Conservation (phyloP, 2,888 invertebrate genomes). For the Drosophila pseudotalamancana region DNA sequence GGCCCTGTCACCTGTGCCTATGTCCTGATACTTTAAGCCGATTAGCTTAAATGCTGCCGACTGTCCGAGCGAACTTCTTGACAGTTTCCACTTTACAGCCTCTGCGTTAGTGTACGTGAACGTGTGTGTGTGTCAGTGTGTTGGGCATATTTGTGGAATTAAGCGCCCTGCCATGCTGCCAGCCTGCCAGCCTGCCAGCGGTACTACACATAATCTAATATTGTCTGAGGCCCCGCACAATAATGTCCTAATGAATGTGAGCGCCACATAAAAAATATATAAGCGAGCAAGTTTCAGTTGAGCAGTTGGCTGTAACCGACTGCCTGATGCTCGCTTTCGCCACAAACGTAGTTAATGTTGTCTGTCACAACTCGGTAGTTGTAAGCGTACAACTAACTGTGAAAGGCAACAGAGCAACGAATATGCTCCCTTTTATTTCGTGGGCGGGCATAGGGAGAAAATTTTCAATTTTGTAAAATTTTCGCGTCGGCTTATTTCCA, state of each 20-base stretch:
- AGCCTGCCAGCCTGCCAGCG: slow-evolving; percentile 6
- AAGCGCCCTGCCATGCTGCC: background rate
- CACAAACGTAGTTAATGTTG: background rate
- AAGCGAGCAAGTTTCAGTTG: too few relatives aligned
- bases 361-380: background rate
- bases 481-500: slow-evolving; percentile 1
- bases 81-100: slow-evolving; percentile 27
- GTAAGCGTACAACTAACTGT: background rate
- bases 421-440: background rate
- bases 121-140: slow-evolving; percentile 1
- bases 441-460: slow-evolving; percentile 15
- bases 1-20: slow-evolving; percentile 73
- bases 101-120: background rate
- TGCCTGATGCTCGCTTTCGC: background rate
- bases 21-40: slow-evolving; percentile 77
- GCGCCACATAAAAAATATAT: slow-evolving; percentile 14
- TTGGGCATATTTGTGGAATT: slow-evolving; percentile 22
- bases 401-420: background rate
- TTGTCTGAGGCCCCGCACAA: slow-evolving; percentile 66
- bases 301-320: background rate
- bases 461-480: slow-evolving; percentile 63
- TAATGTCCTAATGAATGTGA: slow-evolving; percentile 73
- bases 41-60: slow-evolving; percentile 71
- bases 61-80: slow-evolving; percentile 25
- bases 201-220: slow-evolving; percentile 70